phyloP scores from a whole-genome alignment of 2,113 vertebrate genomes.

The Mustela nigripes region DNA sequence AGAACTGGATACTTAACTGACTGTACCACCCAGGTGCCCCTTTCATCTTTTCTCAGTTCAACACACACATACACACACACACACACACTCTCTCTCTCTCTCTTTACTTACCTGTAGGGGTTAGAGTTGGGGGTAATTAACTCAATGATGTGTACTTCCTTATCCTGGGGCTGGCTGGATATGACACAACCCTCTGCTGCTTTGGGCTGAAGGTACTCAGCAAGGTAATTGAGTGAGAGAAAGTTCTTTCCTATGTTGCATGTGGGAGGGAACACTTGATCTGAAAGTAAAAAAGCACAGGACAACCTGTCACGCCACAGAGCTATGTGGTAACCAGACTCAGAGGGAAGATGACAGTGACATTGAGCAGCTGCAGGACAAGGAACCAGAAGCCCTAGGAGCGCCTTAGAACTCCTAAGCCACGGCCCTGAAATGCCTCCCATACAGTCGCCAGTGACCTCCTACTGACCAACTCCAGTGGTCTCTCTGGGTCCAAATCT shows the following conservation, averaged over 20 bases:
- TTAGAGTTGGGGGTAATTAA: constrained; percentile 95
- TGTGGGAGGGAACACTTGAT: constrained; percentile 92
- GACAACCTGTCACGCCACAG: background rate
- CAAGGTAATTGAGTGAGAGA: constrained; percentile 98
- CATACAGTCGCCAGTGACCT: background rate
- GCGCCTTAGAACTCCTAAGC: too few relatives aligned
- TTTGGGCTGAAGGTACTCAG: constrained; percentile 93
- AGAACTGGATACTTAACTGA: background rate
- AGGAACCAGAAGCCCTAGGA: background rate
- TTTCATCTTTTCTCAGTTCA: background rate
- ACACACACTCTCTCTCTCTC: too few relatives aligned
- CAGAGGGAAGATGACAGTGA: background rate
- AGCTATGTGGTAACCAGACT: background rate
- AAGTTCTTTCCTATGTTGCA: constrained; percentile 97
- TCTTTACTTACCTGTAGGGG: constrained; percentile 91
- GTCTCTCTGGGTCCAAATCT: background rate
- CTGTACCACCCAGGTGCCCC: background rate
- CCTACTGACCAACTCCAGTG: background rate
- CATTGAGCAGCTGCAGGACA: background rate
- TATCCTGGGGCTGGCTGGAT: constrained; percentile 87
- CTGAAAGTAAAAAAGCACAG: constrained; percentile 83
- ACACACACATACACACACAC: background rate
- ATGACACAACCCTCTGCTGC: constrained; percentile 93
- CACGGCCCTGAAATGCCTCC: background rate
- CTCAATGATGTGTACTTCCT: constrained; percentile 97